Evolutionary conservation across 1,140 invertebrate species (phyloP).

Genomic region (Pemphigus obesinymphae): DNA sequence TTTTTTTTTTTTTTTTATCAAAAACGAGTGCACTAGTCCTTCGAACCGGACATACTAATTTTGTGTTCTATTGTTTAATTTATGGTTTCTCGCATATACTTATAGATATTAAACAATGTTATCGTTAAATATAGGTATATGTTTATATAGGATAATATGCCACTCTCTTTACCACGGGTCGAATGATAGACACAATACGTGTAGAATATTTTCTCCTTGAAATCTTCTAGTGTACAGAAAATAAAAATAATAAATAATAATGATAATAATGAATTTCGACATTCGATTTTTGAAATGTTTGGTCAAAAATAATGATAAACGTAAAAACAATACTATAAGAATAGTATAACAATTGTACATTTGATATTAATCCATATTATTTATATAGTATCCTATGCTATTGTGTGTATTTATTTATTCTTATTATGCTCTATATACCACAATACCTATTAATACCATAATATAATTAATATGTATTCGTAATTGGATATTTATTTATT

Average conservation of each 20-base stretch:
- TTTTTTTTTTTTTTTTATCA: neutral
- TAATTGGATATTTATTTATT: too few species aligned
- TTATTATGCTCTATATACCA: too few species aligned
- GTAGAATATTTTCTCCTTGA: neutral
- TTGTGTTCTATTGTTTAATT: slow-evolving; percentile 15
- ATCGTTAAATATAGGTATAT: neutral
- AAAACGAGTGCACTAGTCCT: slow-evolving; percentile 10
- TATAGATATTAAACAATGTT: neutral
- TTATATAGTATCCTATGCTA: too few species aligned
- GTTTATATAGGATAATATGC: neutral
- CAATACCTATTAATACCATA: too few species aligned
- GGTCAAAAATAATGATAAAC: neutral
- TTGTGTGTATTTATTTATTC: too few species aligned
- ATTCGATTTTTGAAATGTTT: neutral
- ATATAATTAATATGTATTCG: too few species aligned
- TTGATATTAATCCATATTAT: too few species aligned
- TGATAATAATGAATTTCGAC: neutral
- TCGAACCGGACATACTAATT: neutral
- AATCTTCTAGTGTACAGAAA: neutral
- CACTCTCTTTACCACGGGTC: neutral
- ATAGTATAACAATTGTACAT: too few species aligned
- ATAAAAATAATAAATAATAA: too few species aligned
- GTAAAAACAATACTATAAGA: too few species aligned
- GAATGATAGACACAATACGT: neutral
- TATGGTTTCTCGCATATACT: neutral